phyloP scores from a whole-genome alignment of 2,888 invertebrate genomes.

The Gonocerus acuteangulatus region DNA sequence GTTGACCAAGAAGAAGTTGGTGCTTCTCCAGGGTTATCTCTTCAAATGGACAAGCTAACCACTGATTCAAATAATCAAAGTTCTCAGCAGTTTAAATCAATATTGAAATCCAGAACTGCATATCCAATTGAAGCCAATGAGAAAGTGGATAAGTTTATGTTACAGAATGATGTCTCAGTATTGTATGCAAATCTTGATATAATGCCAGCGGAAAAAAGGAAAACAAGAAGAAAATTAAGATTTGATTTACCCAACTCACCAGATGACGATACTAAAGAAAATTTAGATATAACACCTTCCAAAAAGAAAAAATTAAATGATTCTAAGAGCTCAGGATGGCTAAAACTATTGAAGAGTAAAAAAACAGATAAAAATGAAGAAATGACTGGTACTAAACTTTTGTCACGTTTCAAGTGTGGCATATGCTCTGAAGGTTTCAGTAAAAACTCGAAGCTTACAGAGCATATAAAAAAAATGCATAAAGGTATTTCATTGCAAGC shows the following conservation, averaged over 20 bases:
- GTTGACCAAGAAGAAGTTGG: neutral
- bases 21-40: conserved; percentile 11
- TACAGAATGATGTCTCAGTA: conserved; percentile 14
- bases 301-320: conserved; percentile 6
- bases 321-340: conserved; percentile 1
- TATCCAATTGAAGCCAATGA: conserved; percentile 29
- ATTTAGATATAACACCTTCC: neutral
- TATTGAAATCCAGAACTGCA: conserved; percentile 28
- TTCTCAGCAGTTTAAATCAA: conserved; percentile 23
- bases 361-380: conserved; percentile 1
- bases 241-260: conserved; percentile 36
- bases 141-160: conserved; percentile 8
- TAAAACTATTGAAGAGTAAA: conserved; percentile 8
- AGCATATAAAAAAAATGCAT: conserved; percentile 38
- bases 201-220: neutral
- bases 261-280: conserved; percentile 10
- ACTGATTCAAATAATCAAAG: neutral
- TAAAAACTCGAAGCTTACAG: conserved; percentile 37
- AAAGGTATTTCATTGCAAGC: conserved; percentile 38
- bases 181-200: conserved; percentile 19
- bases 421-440: conserved; percentile 37
- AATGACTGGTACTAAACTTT: neutral
- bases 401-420: conserved; percentile 38
- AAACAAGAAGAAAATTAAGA: conserved; percentile 33
- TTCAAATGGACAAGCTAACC: conserved; percentile 4